Percentiles rank a stretch among this genome's conserved stretches.
phyloP scores from a whole-genome alignment of 2,797 vertebrate genomes.

The Aselliscus stoliczkanus region DNA sequence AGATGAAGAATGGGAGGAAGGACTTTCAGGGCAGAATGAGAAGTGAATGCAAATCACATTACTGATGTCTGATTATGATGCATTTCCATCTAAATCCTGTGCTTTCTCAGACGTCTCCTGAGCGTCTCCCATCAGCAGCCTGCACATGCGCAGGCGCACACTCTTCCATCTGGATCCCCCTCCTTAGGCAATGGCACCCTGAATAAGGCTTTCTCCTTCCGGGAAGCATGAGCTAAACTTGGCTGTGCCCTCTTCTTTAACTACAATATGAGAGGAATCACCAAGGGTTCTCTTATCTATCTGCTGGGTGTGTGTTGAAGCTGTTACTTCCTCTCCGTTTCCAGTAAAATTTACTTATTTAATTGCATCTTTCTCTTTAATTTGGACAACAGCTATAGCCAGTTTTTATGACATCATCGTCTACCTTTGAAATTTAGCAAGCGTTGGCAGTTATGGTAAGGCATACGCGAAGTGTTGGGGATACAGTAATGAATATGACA shows the following conservation, averaged over 20 bases:
- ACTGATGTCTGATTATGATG: background rate
- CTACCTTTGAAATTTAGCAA: background rate
- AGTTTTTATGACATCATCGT: background rate
- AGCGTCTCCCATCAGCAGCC: background rate
- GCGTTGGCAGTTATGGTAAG: background rate
- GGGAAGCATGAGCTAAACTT: background rate
- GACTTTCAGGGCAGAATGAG: slow-evolving; percentile 32
- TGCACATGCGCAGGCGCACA: background rate
- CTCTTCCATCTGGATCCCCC: background rate
- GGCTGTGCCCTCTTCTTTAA: background rate
- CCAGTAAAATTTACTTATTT: background rate
- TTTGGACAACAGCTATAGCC: background rate
- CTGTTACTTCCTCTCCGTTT: background rate
- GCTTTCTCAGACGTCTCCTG: slow-evolving; percentile 21
- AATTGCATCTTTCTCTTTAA: background rate
- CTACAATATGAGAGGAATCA: background rate
- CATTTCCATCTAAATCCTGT: background rate
- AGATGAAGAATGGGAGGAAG: slow-evolving; percentile 56
- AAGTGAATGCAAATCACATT: slow-evolving; percentile 24
- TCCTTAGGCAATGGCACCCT: background rate
- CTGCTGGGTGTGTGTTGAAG: background rate
- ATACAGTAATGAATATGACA: background rate
- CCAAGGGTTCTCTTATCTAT: background rate
- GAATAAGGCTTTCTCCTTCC: background rate
- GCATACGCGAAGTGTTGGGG: background rate